Evolutionary conservation across 2,797 vertebrate species (phyloP).

Genomic region (Coregonus ussuriensis): DNA sequence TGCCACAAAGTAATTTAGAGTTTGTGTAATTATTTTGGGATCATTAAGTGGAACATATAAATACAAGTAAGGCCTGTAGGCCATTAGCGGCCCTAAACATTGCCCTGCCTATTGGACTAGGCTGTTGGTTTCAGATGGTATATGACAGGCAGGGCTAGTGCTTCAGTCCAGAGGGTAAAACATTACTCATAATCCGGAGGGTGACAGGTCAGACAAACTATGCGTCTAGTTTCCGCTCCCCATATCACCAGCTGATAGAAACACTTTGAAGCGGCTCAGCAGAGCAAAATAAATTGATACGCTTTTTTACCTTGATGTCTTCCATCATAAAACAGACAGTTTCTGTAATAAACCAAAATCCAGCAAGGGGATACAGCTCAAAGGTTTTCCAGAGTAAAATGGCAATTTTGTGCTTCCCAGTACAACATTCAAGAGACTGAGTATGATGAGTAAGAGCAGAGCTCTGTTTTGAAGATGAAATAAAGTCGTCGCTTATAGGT

Average conservation of each 20-base stretch:
- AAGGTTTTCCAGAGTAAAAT: constrained; percentile 19
- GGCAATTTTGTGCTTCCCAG: not conserved
- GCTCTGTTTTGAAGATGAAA: not conserved
- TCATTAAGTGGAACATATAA: not conserved
- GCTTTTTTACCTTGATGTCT: too few relatives aligned
- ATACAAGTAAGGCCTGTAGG: not conserved
- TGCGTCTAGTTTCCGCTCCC: not conserved
- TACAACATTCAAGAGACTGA: not conserved
- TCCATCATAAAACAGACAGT: not conserved
- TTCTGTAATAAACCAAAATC: not conserved
- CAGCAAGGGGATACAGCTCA: not conserved
- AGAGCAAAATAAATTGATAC: not conserved
- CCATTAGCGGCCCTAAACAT: not conserved
- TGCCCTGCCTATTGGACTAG: not conserved
- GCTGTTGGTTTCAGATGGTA: not conserved
- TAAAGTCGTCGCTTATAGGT: not conserved
- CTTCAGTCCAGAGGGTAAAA: not conserved
- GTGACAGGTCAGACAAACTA: not conserved
- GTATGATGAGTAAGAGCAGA: not conserved
- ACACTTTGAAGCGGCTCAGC: constrained; percentile 32
- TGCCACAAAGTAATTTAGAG: too few relatives aligned
- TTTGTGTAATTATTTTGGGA: not conserved
- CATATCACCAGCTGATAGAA: constrained; percentile 10
- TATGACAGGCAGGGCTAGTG: not conserved
- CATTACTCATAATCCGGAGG: not conserved